phyloP scores from a whole-genome alignment of 2,113 vertebrate species.

The Nothoprocta pentlandii region DNA sequence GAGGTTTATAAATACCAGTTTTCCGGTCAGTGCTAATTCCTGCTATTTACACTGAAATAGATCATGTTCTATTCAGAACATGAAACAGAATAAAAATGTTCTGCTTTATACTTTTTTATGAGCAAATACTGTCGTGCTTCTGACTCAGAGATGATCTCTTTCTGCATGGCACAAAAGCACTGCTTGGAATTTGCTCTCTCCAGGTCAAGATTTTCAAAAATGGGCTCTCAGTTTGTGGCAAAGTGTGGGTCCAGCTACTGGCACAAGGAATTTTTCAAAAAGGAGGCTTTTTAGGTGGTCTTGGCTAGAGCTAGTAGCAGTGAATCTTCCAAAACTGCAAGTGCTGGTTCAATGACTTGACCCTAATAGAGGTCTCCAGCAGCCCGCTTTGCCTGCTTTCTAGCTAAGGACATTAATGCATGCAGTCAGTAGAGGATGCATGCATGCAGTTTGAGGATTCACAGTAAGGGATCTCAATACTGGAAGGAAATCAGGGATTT shows the following conservation, averaged over 20 bases:
- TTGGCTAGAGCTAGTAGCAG: neutral
- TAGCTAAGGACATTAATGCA: neutral
- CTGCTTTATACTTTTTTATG: neutral
- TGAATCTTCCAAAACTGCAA: neutral
- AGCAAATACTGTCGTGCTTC: neutral
- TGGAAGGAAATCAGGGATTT: neutral
- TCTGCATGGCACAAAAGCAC: neutral
- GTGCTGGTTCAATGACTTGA: neutral
- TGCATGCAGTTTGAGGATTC: neutral
- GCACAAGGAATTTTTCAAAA: neutral
- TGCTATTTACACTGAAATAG: neutral
- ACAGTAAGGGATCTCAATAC: neutral
- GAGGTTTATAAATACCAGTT: neutral
- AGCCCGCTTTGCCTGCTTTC: neutral
- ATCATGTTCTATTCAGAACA: neutral
- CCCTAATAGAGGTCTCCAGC: neutral
- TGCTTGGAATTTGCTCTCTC: neutral
- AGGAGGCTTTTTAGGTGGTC: fast-evolving
- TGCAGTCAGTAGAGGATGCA: too few species aligned
- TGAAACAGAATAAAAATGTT: neutral
- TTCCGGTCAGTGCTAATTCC: neutral
- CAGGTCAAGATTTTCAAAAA: neutral
- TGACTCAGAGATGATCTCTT: fast-evolving
- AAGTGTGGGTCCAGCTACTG: neutral
- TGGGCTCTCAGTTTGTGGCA: neutral